Evolutionary conservation across 2,888 invertebrate species (phyloP).

Genomic region (Halictus ligatus): DNA sequence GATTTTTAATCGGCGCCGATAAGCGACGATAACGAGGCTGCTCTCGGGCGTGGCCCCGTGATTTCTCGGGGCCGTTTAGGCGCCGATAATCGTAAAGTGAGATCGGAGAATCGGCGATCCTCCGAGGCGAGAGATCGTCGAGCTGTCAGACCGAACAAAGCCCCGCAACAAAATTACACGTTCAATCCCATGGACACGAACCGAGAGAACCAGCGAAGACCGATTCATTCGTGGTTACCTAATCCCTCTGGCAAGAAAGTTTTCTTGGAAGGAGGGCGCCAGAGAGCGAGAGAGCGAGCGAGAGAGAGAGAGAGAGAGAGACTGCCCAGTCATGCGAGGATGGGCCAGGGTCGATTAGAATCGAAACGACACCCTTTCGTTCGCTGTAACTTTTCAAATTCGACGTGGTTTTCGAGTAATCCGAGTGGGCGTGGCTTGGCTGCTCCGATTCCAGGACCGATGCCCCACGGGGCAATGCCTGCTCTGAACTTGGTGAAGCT

Average conservation of each 20-base stretch:
- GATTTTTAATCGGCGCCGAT: background rate
- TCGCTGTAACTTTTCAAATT: background rate
- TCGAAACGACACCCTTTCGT: too few species aligned
- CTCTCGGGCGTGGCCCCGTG: too few species aligned
- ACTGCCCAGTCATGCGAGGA: background rate
- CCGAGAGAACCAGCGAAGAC: background rate
- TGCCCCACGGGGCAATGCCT: too few species aligned
- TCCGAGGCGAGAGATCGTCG: background rate
- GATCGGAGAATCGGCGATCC: background rate
- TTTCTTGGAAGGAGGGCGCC: slow-evolving; percentile 57
- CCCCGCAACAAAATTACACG: slow-evolving; percentile 40
- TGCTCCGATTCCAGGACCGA: background rate
- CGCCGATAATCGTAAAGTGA: background rate
- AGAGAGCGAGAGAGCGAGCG: too few species aligned
- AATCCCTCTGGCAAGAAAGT: slow-evolving; percentile 64
- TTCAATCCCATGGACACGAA: slow-evolving; percentile 17
- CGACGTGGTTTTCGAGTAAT: background rate
- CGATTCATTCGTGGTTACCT: slow-evolving; percentile 52
- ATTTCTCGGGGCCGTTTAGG: too few species aligned
- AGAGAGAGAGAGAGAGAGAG: too few species aligned
- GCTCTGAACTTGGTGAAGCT: too few species aligned
- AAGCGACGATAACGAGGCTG: too few species aligned
- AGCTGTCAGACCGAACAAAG: slow-evolving; percentile 25
- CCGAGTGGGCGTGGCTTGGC: background rate
- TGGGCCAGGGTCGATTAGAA: background rate